Evolutionary conservation across 2,797 vertebrate genomes (phyloP), one percentile per base, ranked within the genome.

Genomic region (Takifugu rubripes): DNA sequence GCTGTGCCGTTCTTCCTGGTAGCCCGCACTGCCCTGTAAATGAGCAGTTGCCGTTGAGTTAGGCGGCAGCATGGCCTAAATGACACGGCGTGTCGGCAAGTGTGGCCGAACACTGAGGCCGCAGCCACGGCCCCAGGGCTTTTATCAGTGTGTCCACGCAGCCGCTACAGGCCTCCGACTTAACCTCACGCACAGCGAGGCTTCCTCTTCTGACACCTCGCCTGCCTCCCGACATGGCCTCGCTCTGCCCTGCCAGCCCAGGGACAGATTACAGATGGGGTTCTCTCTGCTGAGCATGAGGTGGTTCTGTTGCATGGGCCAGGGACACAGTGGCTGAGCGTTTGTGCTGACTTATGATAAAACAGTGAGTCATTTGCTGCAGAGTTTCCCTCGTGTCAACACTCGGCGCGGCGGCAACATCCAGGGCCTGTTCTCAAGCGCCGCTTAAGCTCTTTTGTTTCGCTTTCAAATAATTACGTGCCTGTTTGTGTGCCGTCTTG

Each of bases 21-120:
- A 86, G 88, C 79, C 90, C 88, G 74, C 89, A 88, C 79, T 90
- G 88, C 84, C 90, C 88, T 84, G 85, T 86, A 90, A 91, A 91
- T 90, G 86, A 91, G 90, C 86, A 91, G 86, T 90, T 90, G 82
- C 81, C 73, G 75, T 72, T 84, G 77, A 84, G 87, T 88, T 86
- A 86, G 88, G 85, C 83, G 84, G 84, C 89, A 88, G 78, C 81
- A 82, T 67, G 75, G 87, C 71, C 87, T 88, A 91, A 91, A 92
- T 91, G 83, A 91, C 89, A 92, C 80, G 80, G 84, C 87, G 83
- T 50, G 80, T 86, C 82, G 83, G 88, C 75, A 73, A 89, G 83
- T 89, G 89, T 85, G 90, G 90, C 89, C 84, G 74, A 88, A 84
- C 55, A 43, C 75, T 74, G 85, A 89, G 89, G 88, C 87, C 90